These are phyloP conservation scores for Rapana venosa DNA, from an alignment of 2,888 invertebrate genomes.

Conservation along the genomic window DNA sequence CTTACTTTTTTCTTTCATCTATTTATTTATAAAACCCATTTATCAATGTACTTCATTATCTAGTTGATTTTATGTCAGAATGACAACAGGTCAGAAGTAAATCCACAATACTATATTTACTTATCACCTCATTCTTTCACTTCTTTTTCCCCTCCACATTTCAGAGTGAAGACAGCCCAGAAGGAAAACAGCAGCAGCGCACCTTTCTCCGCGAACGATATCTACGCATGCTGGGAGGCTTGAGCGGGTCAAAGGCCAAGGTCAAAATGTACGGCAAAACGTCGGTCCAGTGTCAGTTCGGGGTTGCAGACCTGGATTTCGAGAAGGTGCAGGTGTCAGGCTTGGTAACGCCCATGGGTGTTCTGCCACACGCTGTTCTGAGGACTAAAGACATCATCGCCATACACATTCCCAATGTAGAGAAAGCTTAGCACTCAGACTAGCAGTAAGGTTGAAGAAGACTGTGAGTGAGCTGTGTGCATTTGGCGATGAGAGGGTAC, in stretches of 20 bases:
- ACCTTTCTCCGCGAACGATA: slow-evolving; percentile 73
- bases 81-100: too few relatives aligned
- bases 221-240: slow-evolving; percentile 66
- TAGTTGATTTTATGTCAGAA: too few relatives aligned
- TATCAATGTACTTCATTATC: too few relatives aligned
- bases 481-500: too few relatives aligned
- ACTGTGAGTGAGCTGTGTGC: too few relatives aligned
- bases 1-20: too few relatives aligned
- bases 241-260: slow-evolving; percentile 61
- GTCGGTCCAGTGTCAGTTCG: slow-evolving; percentile 72
- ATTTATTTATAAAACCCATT: too few relatives aligned
- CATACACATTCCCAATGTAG: slow-evolving; percentile 46
- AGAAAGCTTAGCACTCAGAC: not conserved
- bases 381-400: slow-evolving; percentile 67
- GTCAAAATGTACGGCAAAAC: slow-evolving; percentile 69
- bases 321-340: slow-evolving; percentile 83
- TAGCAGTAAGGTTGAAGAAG: too few relatives aligned
- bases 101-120: too few relatives aligned
- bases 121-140: too few relatives aligned
- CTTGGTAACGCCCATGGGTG: slow-evolving; percentile 71
- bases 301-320: slow-evolving; percentile 94
- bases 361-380: slow-evolving; percentile 69
- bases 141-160: not conserved
- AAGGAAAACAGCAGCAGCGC: slow-evolving; percentile 63
- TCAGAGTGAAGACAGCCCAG: slow-evolving; percentile 10